Evolutionary conservation across 2,888 invertebrate genomes (phyloP).

Genomic region (Metopia argyrocephala): DNA sequence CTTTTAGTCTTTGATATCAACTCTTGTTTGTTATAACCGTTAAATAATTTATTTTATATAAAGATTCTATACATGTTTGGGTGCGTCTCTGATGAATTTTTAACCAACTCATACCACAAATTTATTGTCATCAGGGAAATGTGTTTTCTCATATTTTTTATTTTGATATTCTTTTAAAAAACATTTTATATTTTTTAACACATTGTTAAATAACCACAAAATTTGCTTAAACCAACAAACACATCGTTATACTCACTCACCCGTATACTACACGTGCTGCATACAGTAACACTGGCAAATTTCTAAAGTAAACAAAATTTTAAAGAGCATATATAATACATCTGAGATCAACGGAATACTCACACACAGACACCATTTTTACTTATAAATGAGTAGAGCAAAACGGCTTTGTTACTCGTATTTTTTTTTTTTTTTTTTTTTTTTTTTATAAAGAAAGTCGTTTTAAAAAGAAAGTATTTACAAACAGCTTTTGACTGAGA

Average conservation of each 20-base stretch:
- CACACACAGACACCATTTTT: background rate
- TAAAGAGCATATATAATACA: conserved; percentile 16
- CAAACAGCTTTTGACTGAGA: too few relatives aligned
- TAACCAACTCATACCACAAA: background rate
- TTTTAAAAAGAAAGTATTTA: too few relatives aligned
- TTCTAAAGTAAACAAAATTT: conserved; percentile 64
- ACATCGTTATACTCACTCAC: background rate
- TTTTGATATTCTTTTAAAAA: too few relatives aligned
- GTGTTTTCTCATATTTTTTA: too few relatives aligned
- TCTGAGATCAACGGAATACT: conserved; percentile 18
- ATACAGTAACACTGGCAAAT: conserved; percentile 25
- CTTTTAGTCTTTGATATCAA: background rate
- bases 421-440: too few relatives aligned
- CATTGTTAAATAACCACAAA: background rate
- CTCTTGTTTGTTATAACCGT: background rate
- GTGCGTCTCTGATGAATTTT: background rate
- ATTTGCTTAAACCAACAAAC: background rate
- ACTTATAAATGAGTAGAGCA: background rate
- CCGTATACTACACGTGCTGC: background rate
- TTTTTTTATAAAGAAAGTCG: too few relatives aligned
- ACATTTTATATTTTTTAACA: background rate
- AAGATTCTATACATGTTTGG: background rate
- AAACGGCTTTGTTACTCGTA: too few relatives aligned
- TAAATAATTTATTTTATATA: background rate
- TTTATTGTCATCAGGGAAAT: background rate